Percentiles rank a stretch among this genome's conserved stretches.
Conservation (phyloP, 2,888 invertebrate genomes). For the Candidula unifasciata region DNA sequence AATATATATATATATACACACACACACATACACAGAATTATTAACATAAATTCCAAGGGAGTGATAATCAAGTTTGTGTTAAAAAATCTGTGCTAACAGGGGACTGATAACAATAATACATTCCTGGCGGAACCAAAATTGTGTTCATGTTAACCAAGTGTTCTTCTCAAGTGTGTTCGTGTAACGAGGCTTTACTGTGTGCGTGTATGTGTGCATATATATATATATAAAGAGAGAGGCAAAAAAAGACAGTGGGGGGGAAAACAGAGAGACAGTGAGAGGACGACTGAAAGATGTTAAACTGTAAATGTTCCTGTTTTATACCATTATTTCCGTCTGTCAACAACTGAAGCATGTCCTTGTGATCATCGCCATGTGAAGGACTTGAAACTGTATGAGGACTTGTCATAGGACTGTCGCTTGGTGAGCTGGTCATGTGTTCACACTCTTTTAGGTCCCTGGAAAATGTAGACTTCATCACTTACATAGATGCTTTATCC, state of each 20-base stretch:
- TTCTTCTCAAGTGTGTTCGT: no score
- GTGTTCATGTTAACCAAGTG: no score
- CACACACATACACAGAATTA: no score
- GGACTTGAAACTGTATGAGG: conserved; percentile 12
- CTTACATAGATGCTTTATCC: no score
- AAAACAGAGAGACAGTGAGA: not conserved
- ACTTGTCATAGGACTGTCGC: conserved; percentile 30
- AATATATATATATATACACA: no score
- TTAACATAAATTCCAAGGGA: no score
- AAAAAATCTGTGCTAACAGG: no score
- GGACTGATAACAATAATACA: no score
- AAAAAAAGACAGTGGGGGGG: not conserved
- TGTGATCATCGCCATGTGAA: not conserved
- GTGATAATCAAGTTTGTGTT: no score
- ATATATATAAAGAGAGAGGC: not conserved
- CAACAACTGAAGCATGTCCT: not conserved
- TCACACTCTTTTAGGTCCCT: not conserved
- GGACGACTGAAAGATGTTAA: not conserved
- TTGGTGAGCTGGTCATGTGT: conserved; percentile 6
- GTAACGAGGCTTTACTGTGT: no score
- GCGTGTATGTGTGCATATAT: no score
- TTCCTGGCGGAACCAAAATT: no score
- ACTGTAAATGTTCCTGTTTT: not conserved
- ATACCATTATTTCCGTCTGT: conserved; percentile 27
- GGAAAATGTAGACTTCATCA: not conserved